These are phyloP conservation scores for Cryptoblepharus egeriae DNA, from an alignment of 2,797 vertebrate genomes.

Conservation along the genomic window DNA sequence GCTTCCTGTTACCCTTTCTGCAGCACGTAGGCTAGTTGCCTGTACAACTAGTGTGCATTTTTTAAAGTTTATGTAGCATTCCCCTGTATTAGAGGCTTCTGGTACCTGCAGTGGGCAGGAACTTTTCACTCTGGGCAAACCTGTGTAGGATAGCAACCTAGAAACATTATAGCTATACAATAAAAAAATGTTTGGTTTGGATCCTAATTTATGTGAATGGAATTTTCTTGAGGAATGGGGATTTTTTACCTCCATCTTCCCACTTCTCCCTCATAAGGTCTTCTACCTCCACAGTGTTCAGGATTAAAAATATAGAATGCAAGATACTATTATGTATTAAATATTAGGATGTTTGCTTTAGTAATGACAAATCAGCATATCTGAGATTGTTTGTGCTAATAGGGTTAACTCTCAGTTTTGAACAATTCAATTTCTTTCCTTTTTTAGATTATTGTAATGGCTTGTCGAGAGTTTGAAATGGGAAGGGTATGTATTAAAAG, in stretches of 20 bases:
- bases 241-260: neutral
- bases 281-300: neutral
- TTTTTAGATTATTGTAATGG: slow-evolving; percentile 94
- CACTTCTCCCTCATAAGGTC: no score
- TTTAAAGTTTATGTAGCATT: no score
- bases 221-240: neutral
- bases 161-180: neutral
- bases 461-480: slow-evolving; percentile 99
- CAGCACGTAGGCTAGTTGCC: no score
- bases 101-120: no score
- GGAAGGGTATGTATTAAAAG: slow-evolving; percentile 89
- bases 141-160: no score
- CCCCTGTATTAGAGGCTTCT: no score
- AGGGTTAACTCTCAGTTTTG: neutral
- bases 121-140: no score
- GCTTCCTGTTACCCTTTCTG: no score
- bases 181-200: neutral
- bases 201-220: neutral
- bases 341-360: neutral
- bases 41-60: no score
- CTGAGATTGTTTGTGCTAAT: neutral
- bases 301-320: neutral
- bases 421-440: slow-evolving; percentile 27
- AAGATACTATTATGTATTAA: neutral
- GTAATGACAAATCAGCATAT: neutral